Evolutionary conservation across 1,140 invertebrate genomes (phyloP).

Genomic region (Alviniconcha marisindica): DNA sequence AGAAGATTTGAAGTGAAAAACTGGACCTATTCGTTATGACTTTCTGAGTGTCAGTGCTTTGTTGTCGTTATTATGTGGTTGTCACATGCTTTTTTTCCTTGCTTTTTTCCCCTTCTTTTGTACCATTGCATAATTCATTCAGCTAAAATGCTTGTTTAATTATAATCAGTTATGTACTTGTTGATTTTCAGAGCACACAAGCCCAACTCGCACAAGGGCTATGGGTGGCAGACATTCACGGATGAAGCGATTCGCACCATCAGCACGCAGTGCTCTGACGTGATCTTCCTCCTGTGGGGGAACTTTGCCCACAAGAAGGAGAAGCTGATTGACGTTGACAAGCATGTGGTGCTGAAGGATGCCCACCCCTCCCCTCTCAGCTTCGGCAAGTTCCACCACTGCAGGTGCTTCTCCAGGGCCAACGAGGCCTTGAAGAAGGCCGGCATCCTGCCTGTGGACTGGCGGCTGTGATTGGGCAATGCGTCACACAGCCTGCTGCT

Average conservation of each 20-base stretch:
- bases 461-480: background rate
- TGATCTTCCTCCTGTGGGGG: slow-evolving; percentile 84
- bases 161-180: too few species aligned
- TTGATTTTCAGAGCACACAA: slow-evolving; percentile 71
- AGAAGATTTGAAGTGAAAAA: too few species aligned
- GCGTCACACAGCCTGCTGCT: too few species aligned
- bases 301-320: slow-evolving; percentile 83
- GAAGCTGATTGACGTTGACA: slow-evolving; percentile 78
- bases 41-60: too few species aligned
- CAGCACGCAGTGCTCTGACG: slow-evolving; percentile 66
- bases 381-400: slow-evolving; percentile 80
- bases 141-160: too few species aligned
- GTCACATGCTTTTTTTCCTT: too few species aligned
- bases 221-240: slow-evolving; percentile 82
- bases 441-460: slow-evolving; percentile 50
- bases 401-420: slow-evolving; percentile 81
- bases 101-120: too few species aligned
- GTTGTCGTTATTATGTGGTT: too few species aligned
- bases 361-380: slow-evolving; percentile 83
- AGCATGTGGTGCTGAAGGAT: slow-evolving; percentile 79
- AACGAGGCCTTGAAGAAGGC: slow-evolving; percentile 78
- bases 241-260: slow-evolving; percentile 80
- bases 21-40: too few species aligned
- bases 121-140: too few species aligned
- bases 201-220: slow-evolving; percentile 82